Conservation (phyloP, 2,888 invertebrate species). For the Liposcelis brunnea region DNA sequence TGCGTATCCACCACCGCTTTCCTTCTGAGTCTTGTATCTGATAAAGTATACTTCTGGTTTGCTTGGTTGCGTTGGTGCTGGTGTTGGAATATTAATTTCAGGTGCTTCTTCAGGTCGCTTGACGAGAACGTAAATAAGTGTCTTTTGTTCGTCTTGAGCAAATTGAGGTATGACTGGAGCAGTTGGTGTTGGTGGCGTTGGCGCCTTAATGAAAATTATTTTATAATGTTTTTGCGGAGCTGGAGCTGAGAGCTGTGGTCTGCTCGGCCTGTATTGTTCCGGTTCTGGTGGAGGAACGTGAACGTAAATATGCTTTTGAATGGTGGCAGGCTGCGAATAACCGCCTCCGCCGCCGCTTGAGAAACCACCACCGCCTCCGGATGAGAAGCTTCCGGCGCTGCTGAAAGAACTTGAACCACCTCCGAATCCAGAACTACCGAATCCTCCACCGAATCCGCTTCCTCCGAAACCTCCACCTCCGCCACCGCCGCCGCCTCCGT, state of each 20-base stretch:
- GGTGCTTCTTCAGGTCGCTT: constrained; percentile 77
- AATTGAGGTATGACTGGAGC: constrained; percentile 31
- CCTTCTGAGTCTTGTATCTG: constrained; percentile 64
- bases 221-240: constrained; percentile 67
- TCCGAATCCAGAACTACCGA: constrained; percentile 36
- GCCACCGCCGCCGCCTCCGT: constrained; percentile 22
- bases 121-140: constrained; percentile 70
- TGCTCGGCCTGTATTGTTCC: constrained; percentile 53
- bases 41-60: constrained; percentile 85
- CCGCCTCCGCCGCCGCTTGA: constrained; percentile 18
- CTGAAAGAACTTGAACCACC: constrained; percentile 81
- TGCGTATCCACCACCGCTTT: no score
- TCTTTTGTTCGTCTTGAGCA: constrained; percentile 73
- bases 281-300: constrained; percentile 75
- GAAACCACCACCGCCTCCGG: constrained; percentile 22
- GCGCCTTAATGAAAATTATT: constrained; percentile 65
- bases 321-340: constrained; percentile 13
- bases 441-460: neutral
- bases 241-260: constrained; percentile 29
- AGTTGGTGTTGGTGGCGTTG: constrained; percentile 31
- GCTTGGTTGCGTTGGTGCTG: constrained; percentile 68
- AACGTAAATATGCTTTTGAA: constrained; percentile 82
- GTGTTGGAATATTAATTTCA: constrained; percentile 58
- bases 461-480: constrained; percentile 17
- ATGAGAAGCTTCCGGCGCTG: constrained; percentile 43